Evolutionary conservation across 2,797 vertebrate genomes (phyloP), one percentile per base, ranked within the genome.

Genomic region (Lerista edwardsae): DNA sequence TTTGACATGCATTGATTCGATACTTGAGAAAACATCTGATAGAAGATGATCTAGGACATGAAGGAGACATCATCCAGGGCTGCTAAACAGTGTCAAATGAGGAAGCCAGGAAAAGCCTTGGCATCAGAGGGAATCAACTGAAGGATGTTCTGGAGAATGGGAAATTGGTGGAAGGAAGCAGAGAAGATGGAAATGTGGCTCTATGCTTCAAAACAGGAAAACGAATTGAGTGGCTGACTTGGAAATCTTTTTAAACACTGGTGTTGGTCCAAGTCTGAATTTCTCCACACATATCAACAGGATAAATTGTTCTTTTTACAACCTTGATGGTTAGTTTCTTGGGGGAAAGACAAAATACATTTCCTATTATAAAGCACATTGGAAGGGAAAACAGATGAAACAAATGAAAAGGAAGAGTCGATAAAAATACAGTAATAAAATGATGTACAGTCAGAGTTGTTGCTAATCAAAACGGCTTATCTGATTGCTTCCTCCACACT

Each of bases 241-340:
- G 41, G 64, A 75, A 81, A 82, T 86, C 27, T 71, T 68, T 41
- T 84, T 71, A 61, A n/a, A 62, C 71, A 44, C 31, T 81, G 79
- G 75, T 75, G 59, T 81, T 9, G 69, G 65, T 69, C 79, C 73
- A 76, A 75, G 31, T 36, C 73, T 76, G 57, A 86, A 76, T 76
- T 81, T 81, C 73, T 69, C 57, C 55, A 41, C 27, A 80, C 73
- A 51, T 81, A 81, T 73, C 84, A 86, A 62, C 73, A 76, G 79
- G 84, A 86, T 86, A 86, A 86, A 81, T 75, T 44, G 72, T 81
- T 69, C 73, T 81, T 71, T 75, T 81, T 76, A 39, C 25, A 76
- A n/a, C 27, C 79, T 71, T 81, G 79, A 81, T 69, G 57, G 79
- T 68, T 73, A 81, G 55, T 17, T 76, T 85, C 79, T 86, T 76